phyloP scores from a whole-genome alignment of 2,797 vertebrate species.

The Paguma larvata region DNA sequence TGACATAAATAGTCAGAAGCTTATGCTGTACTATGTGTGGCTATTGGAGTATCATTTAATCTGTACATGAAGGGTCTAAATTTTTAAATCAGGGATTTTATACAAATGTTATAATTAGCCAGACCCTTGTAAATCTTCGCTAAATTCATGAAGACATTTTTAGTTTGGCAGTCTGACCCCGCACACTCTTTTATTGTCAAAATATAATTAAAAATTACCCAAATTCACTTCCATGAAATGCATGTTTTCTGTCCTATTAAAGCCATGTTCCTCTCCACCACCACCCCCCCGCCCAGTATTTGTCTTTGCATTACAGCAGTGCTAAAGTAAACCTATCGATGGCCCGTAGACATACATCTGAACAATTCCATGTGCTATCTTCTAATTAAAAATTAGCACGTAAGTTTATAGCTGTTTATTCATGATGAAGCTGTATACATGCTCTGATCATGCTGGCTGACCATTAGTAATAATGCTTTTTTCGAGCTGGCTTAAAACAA shows the following conservation, averaged over 20 bases:
- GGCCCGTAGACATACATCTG: background rate
- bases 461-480: slow-evolving; percentile 32
- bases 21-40: background rate
- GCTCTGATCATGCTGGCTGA: slow-evolving; percentile 14
- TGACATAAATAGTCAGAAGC: background rate
- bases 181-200: slow-evolving; percentile 31
- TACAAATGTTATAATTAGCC: background rate
- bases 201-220: slow-evolving; percentile 23
- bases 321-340: background rate
- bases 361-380: slow-evolving; percentile 8
- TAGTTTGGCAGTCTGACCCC: slow-evolving; percentile 13
- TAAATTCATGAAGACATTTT: slow-evolving; percentile 51
- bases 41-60: slow-evolving; percentile 14
- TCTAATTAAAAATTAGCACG: slow-evolving; percentile 44
- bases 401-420: background rate
- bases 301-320: slow-evolving; percentile 30
- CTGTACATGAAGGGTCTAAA: background rate
- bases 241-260: slow-evolving; percentile 9
- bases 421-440: background rate
- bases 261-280: background rate
- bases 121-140: background rate
- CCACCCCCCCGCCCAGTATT: background rate
- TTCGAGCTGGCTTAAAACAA: slow-evolving; percentile 25
- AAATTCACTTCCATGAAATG: background rate
- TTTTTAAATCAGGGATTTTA: slow-evolving; percentile 33